Conservation (phyloP, 1,140 invertebrate genomes). For the Drosophila bocki region DNA sequence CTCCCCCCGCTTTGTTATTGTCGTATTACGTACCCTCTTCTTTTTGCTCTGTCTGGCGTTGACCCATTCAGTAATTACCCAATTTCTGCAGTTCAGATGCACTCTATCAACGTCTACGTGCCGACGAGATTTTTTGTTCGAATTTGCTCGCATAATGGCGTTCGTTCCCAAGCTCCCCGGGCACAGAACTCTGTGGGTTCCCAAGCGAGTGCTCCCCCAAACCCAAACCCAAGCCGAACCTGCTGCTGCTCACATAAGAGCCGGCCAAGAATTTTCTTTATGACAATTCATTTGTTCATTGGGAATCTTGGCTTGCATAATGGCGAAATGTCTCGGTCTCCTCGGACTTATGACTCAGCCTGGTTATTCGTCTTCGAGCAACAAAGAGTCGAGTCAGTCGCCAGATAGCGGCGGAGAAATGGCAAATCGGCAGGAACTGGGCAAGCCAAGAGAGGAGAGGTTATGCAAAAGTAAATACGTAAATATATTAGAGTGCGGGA, state of each 20-base stretch:
- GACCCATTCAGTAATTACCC: slow-evolving; percentile 60
- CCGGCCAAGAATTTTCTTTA: slow-evolving; percentile 36
- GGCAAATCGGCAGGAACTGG: slow-evolving; percentile 19
- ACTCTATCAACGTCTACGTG: slow-evolving; percentile 65
- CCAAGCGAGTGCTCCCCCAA: not conserved
- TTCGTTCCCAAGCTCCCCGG: slow-evolving; percentile 35
- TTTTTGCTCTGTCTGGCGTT: slow-evolving; percentile 27
- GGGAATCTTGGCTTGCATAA: slow-evolving; percentile 53
- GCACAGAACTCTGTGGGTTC: slow-evolving; percentile 4
- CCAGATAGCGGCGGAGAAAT: slow-evolving; percentile 11
- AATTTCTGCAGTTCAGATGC: slow-evolving; percentile 50
- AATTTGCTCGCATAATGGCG: slow-evolving; percentile 54
- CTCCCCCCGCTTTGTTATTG: not conserved
- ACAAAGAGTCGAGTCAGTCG: slow-evolving; percentile 20
- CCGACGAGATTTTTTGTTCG: slow-evolving; percentile 29
- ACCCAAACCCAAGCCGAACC: not conserved
- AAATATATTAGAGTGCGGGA: not conserved
- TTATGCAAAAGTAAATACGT: slow-evolving; percentile 10
- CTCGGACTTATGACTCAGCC: slow-evolving; percentile 13
- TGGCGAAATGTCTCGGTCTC: slow-evolving; percentile 36
- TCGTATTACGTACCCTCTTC: slow-evolving; percentile 12
- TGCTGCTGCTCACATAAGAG: slow-evolving; percentile 35
- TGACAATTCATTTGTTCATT: slow-evolving; percentile 51
- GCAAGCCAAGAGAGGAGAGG: not conserved
- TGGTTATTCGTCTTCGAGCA: not conserved